Evolutionary conservation across 2,113 vertebrate species (phyloP).

Genomic region (Microtus oregoni): DNA sequence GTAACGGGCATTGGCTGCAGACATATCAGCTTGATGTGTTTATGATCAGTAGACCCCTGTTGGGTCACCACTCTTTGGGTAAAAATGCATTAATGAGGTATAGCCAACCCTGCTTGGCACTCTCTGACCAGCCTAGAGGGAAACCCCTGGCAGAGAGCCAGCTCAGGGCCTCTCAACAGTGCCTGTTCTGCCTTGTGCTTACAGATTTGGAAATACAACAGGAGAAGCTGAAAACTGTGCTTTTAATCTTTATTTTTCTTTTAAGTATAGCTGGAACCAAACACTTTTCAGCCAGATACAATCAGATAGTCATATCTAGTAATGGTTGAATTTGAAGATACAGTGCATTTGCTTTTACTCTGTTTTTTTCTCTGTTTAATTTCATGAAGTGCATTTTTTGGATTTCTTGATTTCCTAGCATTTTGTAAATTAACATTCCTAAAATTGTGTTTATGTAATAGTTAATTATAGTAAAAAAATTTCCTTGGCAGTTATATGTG

Average conservation of each 20-base stretch:
- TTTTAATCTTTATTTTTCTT: slow-evolving; percentile 16
- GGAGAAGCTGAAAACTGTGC: neutral
- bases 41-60: neutral
- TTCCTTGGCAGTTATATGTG: neutral
- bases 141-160: neutral
- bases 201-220: neutral
- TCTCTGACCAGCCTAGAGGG: neutral
- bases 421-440: slow-evolving; percentile 28
- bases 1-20: neutral
- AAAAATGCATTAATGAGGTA: neutral
- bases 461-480: neutral
- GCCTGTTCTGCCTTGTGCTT: neutral
- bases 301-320: neutral
- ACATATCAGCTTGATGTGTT: neutral
- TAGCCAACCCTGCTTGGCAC: neutral
- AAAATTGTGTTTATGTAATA: neutral
- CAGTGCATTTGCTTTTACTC: neutral
- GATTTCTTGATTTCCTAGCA: neutral
- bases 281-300: neutral
- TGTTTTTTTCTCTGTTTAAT: neutral
- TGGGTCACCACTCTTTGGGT: neutral
- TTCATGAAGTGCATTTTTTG: slow-evolving; percentile 7
- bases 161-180: neutral
- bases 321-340: neutral
- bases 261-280: neutral